A percentile compares a stretch with the other conserved stretches of the same genome.
phyloP scores from a whole-genome alignment of 1,140 invertebrate genomes.

The Pristionchus pacificus region DNA sequence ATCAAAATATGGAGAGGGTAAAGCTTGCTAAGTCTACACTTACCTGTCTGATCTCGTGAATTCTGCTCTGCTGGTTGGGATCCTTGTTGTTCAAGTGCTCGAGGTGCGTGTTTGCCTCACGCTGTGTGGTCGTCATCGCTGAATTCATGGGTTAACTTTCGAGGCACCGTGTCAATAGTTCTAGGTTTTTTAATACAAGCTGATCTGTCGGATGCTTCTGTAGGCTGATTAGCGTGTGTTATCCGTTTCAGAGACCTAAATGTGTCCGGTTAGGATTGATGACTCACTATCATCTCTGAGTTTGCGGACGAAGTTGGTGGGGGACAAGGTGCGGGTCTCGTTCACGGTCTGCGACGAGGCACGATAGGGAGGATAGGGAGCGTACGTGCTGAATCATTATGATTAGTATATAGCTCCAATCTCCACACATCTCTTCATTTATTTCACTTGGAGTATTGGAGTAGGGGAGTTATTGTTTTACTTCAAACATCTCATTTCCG shows the following conservation, averaged over 20 bases:
- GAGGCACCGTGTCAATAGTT: no score
- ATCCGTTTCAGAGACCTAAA: not conserved
- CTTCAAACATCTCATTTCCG: no score
- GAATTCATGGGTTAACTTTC: no score
- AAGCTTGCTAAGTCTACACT: no score
- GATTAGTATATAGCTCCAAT: no score
- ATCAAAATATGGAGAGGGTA: no score
- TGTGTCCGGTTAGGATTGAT: not conserved
- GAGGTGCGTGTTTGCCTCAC: slow-evolving; percentile 44
- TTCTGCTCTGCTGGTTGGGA: slow-evolving; percentile 35
- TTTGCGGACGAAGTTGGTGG: slow-evolving; percentile 50
- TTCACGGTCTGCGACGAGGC: slow-evolving; percentile 33
- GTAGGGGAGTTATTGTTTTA: no score
- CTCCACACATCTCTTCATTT: no score
- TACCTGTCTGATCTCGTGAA: slow-evolving; percentile 39
- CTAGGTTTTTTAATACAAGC: no score
- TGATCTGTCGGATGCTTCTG: not conserved
- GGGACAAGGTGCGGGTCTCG: slow-evolving; percentile 18
- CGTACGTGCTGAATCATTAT: slow-evolving; percentile 42
- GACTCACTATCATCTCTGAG: slow-evolving; percentile 55
- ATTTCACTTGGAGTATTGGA: no score
- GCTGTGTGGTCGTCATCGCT: slow-evolving; percentile 47
- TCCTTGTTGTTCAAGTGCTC: slow-evolving; percentile 41
- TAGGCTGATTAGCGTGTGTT: slow-evolving; percentile 4
- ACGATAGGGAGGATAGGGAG: slow-evolving; percentile 50